Evolutionary conservation across 2,113 vertebrate species (phyloP).

Genomic region (Percina caprodes): DNA sequence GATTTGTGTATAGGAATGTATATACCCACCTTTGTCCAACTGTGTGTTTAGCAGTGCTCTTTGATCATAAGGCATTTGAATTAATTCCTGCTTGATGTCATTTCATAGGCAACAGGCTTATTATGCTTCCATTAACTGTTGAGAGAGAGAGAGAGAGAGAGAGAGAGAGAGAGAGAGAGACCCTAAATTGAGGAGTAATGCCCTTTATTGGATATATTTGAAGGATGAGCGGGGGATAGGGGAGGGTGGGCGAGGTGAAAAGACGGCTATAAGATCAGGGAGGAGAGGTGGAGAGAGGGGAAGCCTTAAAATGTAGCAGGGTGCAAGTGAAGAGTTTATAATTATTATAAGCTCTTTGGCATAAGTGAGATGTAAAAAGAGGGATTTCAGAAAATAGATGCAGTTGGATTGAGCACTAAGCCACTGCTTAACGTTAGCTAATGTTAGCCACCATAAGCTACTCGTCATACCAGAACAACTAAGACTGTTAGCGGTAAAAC

Average conservation of each 20-base stretch:
- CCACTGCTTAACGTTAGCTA: neutral
- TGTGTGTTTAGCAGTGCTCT: constrained; percentile 29
- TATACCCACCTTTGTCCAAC: constrained; percentile 19
- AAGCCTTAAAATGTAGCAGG: constrained; percentile 7
- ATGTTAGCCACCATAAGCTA: neutral
- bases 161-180: constrained; percentile 22
- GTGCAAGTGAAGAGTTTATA: too few species aligned
- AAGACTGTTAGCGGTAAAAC: too few species aligned
- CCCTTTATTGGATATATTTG: constrained; percentile 37
- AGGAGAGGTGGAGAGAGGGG: neutral
- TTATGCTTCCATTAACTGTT: constrained; percentile 72
- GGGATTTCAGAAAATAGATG: too few species aligned
- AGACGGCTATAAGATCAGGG: neutral
- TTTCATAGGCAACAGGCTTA: constrained; percentile 68
- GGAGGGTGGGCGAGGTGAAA: constrained; percentile 2
- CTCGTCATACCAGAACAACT: neutral
- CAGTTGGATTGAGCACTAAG: too few species aligned
- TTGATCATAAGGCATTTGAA: constrained; percentile 66
- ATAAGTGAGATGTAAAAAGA: constrained; percentile 41
- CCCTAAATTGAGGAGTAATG: constrained; percentile 38
- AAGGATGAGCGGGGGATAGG: constrained; percentile 5
- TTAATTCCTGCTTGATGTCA: constrained; percentile 56
- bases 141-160: constrained; percentile 44
- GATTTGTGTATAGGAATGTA: constrained; percentile 4
- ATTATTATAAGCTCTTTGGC: too few species aligned